phyloP scores from a whole-genome alignment of 2,797 vertebrate genomes.

The Hyperoplus lanceolatus region DNA sequence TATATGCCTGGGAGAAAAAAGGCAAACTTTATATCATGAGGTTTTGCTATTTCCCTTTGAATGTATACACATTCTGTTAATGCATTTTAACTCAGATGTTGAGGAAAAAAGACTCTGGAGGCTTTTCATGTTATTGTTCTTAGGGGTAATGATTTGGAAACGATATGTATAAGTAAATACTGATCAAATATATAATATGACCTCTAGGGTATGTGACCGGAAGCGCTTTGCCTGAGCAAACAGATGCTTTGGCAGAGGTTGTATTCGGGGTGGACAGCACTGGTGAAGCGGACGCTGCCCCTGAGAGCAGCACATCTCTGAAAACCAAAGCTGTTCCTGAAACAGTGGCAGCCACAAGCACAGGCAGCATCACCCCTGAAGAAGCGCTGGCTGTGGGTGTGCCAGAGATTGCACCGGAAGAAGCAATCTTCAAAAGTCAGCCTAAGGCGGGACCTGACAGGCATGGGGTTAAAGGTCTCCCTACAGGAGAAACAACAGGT shows the following conservation, averaged over 20 bases:
- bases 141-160: not conserved
- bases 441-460: slow-evolving; percentile 36
- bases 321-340: slow-evolving; percentile 56
- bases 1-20: not conserved
- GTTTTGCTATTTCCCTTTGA: not conserved
- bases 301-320: slow-evolving; percentile 37
- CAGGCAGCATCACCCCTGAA: slow-evolving; percentile 23
- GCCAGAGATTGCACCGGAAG: slow-evolving; percentile 37
- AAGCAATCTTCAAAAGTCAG: slow-evolving; percentile 45
- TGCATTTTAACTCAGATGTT: not conserved
- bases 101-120: not conserved
- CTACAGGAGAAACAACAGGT: slow-evolving; percentile 59
- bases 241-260: slow-evolving; percentile 55
- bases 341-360: slow-evolving; percentile 42
- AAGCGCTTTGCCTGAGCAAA: slow-evolving; percentile 65
- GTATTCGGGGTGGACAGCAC: slow-evolving; percentile 43
- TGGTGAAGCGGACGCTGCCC: slow-evolving; percentile 35
- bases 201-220: slow-evolving; percentile 78
- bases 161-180: not conserved
- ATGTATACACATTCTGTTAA: not conserved
- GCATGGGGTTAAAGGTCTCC: slow-evolving; percentile 47
- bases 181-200: slow-evolving; percentile 60
- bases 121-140: not conserved
- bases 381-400: slow-evolving; percentile 29
- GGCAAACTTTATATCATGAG: not conserved